Base-by-base conservation (phyloP, 2,888 invertebrate species). In the Folsomia manolachei region DNA sequence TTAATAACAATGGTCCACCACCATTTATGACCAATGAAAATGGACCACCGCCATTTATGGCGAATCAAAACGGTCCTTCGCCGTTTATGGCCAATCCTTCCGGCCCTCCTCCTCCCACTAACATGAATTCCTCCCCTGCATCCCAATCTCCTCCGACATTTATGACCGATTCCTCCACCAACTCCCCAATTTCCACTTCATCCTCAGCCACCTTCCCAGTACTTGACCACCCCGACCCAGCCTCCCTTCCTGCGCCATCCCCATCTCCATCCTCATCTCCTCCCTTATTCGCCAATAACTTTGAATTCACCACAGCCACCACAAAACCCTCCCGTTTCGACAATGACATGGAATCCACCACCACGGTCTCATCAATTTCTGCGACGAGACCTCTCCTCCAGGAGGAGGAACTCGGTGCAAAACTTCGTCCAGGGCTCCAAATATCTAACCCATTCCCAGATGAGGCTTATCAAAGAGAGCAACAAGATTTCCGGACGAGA, bases 361-460 rank as follows among this genome's bases (percentile, higher is more conserved):
- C 39, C 7, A 39, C 39, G 39, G 4, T 14, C 14, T 39, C 39
- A 39, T 39, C 39, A 4, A 39, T 39, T 9, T 68, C 64, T 4
- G 72, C 70, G 0, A 27, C 70, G 1, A 60, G 73, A 21, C 70
- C 70, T n/a, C 64, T 9, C 39, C 39, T 39, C 14, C 7, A 9
- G 7, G 39, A 39, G 7, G 39, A 39, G 7, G 39, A 39, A 39
- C 73, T 71, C 51, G 73, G 71, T 27, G 71, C 71, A 14, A 74
- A 74, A 27, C 25, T 74, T 2, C 67, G 74, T 19, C 76, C 76
- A 11, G 76, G 76, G 21, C 62, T 76, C 14, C 76, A 76, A 64
- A 71, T 76, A 9, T 66, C 66, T 25, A 76, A 76, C 39, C 76
- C 76, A 9, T 74, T 70, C 61, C 76, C 76, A 1, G 76, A 76